A percentile compares a stretch with the other conserved stretches of the same genome.
Evolutionary conservation across 1,140 invertebrate species (phyloP).

Genomic region (Halyomorpha halys): DNA sequence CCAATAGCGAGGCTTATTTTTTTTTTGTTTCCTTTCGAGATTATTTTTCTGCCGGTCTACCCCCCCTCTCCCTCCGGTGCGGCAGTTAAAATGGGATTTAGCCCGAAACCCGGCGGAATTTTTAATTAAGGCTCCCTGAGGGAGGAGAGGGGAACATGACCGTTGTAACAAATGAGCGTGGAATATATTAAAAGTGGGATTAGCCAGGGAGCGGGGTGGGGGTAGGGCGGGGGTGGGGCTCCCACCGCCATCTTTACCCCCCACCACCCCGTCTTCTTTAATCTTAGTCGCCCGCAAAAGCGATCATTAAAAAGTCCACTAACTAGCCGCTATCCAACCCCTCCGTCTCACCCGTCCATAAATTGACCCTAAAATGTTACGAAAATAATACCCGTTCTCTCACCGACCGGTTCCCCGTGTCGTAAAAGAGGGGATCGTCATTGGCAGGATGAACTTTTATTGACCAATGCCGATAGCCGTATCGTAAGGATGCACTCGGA

Average conservation of each 20-base stretch:
- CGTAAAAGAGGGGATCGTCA: too few species aligned
- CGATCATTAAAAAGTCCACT: too few species aligned
- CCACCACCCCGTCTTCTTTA: background rate
- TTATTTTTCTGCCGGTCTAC: slow-evolving; percentile 2
- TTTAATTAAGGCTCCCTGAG: slow-evolving; percentile 7
- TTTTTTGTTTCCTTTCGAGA: slow-evolving; percentile 9
- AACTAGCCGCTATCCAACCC: too few species aligned
- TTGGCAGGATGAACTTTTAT: too few species aligned
- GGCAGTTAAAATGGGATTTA: slow-evolving; percentile 10
- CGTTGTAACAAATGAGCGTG: slow-evolving; percentile 10
- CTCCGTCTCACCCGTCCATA: too few species aligned
- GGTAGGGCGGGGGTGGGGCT: slow-evolving; percentile 8
- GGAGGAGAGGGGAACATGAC: slow-evolving; percentile 1
- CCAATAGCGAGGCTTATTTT: slow-evolving; percentile 4
- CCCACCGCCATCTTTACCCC: slow-evolving; percentile 3
- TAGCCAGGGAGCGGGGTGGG: background rate
- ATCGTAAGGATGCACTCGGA: too few species aligned
- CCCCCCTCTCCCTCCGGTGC: background rate
- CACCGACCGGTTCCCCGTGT: too few species aligned
- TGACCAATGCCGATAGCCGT: too few species aligned
- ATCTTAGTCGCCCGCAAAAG: too few species aligned
- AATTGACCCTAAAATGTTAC: too few species aligned
- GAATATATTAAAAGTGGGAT: slow-evolving; percentile 12
- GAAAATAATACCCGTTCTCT: too few species aligned
- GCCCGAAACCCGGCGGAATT: slow-evolving; percentile 9